Evolutionary conservation across 2,113 vertebrate species (phyloP).

Genomic region (Corynorhinus townsendii): DNA sequence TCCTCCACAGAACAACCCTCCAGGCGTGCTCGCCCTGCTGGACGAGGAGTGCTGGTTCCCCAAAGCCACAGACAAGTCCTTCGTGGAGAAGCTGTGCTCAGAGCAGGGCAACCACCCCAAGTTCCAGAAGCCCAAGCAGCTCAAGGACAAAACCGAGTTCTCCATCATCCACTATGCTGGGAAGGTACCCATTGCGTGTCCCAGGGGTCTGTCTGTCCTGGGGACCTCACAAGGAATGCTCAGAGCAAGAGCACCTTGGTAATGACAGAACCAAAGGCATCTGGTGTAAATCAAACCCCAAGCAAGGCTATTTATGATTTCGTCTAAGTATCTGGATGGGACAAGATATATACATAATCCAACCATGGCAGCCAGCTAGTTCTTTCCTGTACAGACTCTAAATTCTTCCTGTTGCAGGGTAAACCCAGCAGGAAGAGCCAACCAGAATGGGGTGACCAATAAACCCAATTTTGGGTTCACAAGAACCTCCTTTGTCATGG

Average conservation of each 20-base stretch:
- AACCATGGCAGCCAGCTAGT: background rate
- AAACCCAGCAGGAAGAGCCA: background rate
- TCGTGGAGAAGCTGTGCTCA: constrained; percentile 92
- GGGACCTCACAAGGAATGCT: background rate
- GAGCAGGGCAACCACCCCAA: constrained; percentile 94
- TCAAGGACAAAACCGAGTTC: constrained; percentile 98
- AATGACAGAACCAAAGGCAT: background rate
- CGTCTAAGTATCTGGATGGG: background rate
- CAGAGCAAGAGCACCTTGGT: background rate
- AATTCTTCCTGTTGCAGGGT: background rate
- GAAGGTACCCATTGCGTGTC: constrained; percentile 78
- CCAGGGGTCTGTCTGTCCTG: background rate
- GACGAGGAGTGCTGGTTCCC: constrained; percentile 99
- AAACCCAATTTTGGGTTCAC: background rate
- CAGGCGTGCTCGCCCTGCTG: constrained; percentile 94
- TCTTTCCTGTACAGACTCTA: background rate
- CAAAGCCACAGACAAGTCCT: constrained; percentile 96
- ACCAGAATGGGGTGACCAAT: background rate
- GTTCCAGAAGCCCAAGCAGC: constrained; percentile 95
- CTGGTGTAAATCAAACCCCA: background rate
- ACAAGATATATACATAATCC: background rate
- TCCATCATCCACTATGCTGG: constrained; percentile 96
- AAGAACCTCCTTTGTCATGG: background rate
- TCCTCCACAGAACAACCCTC: constrained; percentile 91
- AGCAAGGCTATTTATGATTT: rapidly evolving